Conservation (phyloP, 1,140 invertebrate genomes). For the Ephestia elutella region DNA sequence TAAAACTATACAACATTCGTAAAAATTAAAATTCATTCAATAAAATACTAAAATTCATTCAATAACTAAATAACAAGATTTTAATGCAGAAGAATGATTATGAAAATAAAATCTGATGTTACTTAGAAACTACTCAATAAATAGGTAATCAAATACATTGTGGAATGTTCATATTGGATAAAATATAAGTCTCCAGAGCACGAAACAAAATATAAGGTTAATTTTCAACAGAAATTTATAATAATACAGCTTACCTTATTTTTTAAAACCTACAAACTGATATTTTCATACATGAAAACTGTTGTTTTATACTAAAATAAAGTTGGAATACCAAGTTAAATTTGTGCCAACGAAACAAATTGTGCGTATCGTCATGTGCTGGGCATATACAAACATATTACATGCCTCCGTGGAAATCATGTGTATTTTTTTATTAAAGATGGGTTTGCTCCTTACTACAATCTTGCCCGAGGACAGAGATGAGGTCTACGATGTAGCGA, state of each 20-base stretch:
- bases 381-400: neutral
- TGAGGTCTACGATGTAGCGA: too few relatives aligned
- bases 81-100: neutral
- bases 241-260: too few relatives aligned
- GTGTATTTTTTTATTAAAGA: too few relatives aligned
- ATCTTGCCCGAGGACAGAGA: too few relatives aligned
- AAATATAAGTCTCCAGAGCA: neutral
- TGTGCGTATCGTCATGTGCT: neutral
- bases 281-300: too few relatives aligned
- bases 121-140: slow-evolving; percentile 7
- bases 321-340: neutral
- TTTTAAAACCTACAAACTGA: too few relatives aligned
- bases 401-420: too few relatives aligned
- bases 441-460: too few relatives aligned
- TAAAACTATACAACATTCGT: neutral
- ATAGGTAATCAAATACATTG: neutral
- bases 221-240: too few relatives aligned
- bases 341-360: neutral
- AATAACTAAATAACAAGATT: too few relatives aligned
- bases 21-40: neutral
- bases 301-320: too few relatives aligned
- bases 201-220: neutral
- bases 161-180: neutral
- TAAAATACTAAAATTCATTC: too few relatives aligned
- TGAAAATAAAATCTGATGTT: neutral